A percentile compares a stretch with the other conserved stretches of the same genome.
Conservation (phyloP, 1,140 invertebrate species). For the Stratiolaelaps scimitus region DNA sequence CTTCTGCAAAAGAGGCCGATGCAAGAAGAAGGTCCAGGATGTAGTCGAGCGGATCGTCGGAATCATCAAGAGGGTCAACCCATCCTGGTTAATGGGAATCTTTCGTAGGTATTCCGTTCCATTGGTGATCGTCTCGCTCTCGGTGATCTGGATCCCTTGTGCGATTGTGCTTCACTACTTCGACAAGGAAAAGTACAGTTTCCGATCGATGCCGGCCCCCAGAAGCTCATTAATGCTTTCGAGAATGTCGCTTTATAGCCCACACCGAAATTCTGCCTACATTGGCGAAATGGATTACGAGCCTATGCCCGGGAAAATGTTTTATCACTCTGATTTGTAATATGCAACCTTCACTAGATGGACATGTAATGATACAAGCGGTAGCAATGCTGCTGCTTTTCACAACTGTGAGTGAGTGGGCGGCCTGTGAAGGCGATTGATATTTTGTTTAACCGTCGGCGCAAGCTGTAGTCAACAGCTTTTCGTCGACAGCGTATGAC, state of each 20-base stretch:
- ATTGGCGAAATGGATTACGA: conserved; percentile 1
- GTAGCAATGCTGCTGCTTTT: too few species aligned
- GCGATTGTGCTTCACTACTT: neutral
- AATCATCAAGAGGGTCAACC: conserved; percentile 3
- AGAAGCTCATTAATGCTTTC: neutral
- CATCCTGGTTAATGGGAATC: neutral
- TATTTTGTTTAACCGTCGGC: too few species aligned
- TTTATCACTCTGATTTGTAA: neutral
- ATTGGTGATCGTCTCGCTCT: conserved; percentile 2
- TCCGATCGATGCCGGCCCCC: neutral
- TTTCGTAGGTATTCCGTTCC: neutral
- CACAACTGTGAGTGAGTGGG: too few species aligned
- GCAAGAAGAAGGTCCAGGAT: conserved; percentile 20
- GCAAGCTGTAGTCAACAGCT: too few species aligned
- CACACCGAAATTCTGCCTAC: neutral
- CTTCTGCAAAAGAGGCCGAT: neutral
- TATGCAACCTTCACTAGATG: too few species aligned
- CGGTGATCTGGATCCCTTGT: neutral
- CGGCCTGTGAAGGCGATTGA: too few species aligned
- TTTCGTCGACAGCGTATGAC: too few species aligned
- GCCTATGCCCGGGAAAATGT: neutral
- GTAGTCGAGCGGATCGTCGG: neutral
- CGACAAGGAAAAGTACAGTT: conserved; percentile 5
- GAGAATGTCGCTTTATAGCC: neutral
- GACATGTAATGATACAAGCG: too few species aligned